Evolutionary conservation across 2,888 invertebrate species (phyloP).

Genomic region (Argyresthia goedartella): DNA sequence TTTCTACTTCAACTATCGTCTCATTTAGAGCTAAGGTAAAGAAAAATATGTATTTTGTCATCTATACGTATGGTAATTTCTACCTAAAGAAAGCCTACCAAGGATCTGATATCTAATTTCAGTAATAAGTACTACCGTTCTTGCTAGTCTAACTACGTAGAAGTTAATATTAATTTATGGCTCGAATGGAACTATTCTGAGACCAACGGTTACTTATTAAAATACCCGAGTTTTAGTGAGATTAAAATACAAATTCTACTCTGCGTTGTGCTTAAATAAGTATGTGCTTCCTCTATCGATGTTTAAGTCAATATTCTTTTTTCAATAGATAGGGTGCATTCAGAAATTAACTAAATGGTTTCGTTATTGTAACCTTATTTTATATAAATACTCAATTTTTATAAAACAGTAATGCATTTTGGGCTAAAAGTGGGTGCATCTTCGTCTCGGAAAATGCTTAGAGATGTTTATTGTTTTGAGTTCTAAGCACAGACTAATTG

Average conservation of each 20-base stretch:
- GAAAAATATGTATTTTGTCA: no score
- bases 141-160: background rate
- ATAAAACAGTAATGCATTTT: no score
- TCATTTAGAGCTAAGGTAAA: background rate
- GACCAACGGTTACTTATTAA: background rate
- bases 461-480: no score
- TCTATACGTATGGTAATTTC: no score
- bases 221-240: background rate
- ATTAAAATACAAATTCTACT: constrained; percentile 20
- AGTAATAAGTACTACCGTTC: background rate
- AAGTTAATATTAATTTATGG: background rate
- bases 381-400: no score
- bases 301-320: constrained; percentile 11
- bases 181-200: background rate
- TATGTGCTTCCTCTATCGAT: constrained; percentile 49
- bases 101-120: background rate
- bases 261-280: constrained; percentile 61
- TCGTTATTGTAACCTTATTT: no score
- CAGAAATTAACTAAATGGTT: no score
- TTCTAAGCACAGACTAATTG: no score
- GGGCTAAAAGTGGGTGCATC: no score
- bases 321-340: no score
- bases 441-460: no score
- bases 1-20: constrained; percentile 30
- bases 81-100: background rate